Evolutionary conservation across 2,797 vertebrate genomes (phyloP).

Genomic region (Sebastes oblongus): DNA sequence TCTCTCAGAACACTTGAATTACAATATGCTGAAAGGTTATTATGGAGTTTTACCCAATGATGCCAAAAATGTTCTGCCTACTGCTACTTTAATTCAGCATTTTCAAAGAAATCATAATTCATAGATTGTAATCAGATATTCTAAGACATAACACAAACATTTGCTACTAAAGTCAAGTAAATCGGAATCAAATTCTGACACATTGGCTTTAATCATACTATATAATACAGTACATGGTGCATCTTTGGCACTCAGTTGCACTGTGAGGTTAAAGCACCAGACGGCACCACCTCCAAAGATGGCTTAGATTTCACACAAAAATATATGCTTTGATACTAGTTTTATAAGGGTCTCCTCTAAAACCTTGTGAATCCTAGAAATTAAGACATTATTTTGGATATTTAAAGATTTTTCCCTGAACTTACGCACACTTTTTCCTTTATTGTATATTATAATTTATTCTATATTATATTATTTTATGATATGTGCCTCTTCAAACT

Average conservation of each 20-base stretch:
- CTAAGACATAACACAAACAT: neutral
- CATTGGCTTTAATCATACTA: neutral
- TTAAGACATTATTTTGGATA: neutral
- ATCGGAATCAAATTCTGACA: neutral
- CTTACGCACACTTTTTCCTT: no score
- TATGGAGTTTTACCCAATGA: no score
- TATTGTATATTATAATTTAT: neutral
- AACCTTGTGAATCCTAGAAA: neutral
- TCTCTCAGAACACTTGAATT: no score
- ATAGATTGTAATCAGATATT: neutral
- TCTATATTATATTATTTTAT: neutral
- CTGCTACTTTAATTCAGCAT: no score
- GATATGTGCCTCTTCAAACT: neutral
- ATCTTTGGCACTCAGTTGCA: neutral
- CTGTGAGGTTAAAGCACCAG: neutral
- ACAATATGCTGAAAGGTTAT: no score
- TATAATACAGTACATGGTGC: neutral
- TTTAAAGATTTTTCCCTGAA: neutral
- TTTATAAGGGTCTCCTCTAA: neutral
- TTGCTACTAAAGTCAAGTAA: neutral
- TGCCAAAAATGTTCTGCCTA: no score
- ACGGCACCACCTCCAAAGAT: neutral
- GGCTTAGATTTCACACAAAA: neutral
- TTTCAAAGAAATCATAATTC: no score
- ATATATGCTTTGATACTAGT: neutral